Conservation (phyloP, 2,797 vertebrate genomes). For the Periophthalmus magnuspinnatus region DNA sequence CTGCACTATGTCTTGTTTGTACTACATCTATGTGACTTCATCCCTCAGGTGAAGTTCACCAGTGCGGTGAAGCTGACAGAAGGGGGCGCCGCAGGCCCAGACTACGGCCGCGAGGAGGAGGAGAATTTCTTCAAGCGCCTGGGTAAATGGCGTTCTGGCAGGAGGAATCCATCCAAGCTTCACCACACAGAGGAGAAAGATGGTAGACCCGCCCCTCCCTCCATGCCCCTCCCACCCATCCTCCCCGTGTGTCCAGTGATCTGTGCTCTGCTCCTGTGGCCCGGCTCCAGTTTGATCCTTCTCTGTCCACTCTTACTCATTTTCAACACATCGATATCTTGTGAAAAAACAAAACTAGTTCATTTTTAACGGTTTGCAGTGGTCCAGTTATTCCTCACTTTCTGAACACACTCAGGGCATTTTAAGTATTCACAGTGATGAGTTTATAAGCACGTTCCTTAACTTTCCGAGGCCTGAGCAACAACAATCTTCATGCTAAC, state of each 20-base stretch:
- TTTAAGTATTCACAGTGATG: too few relatives aligned
- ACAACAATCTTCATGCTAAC: too few relatives aligned
- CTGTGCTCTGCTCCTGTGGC: constrained; percentile 55
- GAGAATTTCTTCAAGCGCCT: constrained; percentile 99
- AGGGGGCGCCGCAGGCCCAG: constrained; percentile 85
- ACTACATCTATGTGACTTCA: too few relatives aligned
- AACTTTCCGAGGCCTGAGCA: too few relatives aligned
- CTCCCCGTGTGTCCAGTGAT: constrained; percentile 42
- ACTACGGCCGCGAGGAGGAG: constrained; percentile 94
- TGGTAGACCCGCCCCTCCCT: constrained; percentile 85
- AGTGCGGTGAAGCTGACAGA: constrained; percentile 96
- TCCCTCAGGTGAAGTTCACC: constrained; percentile 93
- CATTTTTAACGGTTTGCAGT: constrained; percentile 6
- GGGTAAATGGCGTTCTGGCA: constrained; percentile 95
- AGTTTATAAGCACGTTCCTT: too few relatives aligned
- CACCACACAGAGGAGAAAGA: constrained; percentile 95
- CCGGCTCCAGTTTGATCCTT: constrained; percentile 54
- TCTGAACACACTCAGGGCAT: too few relatives aligned
- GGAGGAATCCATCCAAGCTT: constrained; percentile 91
- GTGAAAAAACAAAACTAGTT: too few relatives aligned
- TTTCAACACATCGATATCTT: background rate
- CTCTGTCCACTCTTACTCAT: constrained; percentile 26
- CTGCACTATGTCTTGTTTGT: too few relatives aligned
- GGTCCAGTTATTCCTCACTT: too few relatives aligned
- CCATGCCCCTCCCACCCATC: constrained; percentile 57